phyloP scores from a whole-genome alignment of 2,113 vertebrate genomes.

The Epinephelus moara region DNA sequence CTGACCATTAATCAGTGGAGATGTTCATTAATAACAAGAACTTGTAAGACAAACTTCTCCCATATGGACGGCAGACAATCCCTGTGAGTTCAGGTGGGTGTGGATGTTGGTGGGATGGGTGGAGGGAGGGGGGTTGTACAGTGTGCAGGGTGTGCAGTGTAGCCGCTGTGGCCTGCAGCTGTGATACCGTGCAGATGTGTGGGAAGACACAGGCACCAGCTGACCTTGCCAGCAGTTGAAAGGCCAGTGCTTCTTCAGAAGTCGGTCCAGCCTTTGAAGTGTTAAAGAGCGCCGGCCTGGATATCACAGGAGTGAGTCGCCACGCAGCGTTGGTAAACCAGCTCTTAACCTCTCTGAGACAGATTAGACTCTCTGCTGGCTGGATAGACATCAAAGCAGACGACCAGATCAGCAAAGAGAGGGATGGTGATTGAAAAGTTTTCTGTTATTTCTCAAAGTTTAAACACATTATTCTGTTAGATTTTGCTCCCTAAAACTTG shows the following conservation, averaged over 20 bases:
- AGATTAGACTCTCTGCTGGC: conserved; percentile 37
- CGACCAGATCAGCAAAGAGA: conserved; percentile 29
- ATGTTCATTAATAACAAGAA: neutral
- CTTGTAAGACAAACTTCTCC: conserved; percentile 3
- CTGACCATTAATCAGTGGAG: neutral
- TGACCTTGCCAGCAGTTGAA: conserved; percentile 69
- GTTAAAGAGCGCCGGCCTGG: conserved; percentile 32
- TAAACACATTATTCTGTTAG: neutral
- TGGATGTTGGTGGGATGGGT: neutral
- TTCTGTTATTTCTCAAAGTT: neutral
- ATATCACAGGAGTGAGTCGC: conserved; percentile 55
- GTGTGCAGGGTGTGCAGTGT: conserved; percentile 23
- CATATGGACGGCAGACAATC: conserved; percentile 34
- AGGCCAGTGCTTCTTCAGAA: conserved; percentile 70
- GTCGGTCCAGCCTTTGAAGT: conserved; percentile 76
- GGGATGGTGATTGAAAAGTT: neutral
- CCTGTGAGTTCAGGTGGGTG: conserved; percentile 6
- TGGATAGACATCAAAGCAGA: conserved; percentile 49
- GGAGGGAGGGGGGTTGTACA: neutral
- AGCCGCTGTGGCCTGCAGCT: conserved; percentile 39
- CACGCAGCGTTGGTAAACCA: conserved; percentile 44
- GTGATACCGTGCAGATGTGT: conserved; percentile 64
- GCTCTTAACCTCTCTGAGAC: conserved; percentile 57
- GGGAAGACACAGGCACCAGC: conserved; percentile 46
- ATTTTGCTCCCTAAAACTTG: neutral